Base-by-base conservation (phyloP, 2,888 invertebrate genomes). In the Salticus scenicus region DNA sequence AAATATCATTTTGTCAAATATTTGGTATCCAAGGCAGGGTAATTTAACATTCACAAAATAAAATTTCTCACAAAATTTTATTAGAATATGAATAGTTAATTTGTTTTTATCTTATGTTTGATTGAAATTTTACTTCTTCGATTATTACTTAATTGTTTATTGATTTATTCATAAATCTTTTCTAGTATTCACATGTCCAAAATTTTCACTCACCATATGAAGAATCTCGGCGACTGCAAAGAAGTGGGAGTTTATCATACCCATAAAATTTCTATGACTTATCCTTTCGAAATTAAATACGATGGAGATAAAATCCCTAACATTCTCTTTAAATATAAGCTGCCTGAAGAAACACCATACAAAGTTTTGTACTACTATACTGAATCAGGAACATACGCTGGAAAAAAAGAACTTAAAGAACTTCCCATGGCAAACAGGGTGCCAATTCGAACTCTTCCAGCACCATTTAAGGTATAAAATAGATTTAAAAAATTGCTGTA, bases 321-420 rank as follows among this genome's bases (percentile, higher is more conserved):
- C 0, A 17, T 76, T 12, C 33, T 27, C 28, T 0, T 80, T 8
- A 37, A 74, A 12, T 86, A 76, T 51, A 57, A 47, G 27, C 37
- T 79, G 31, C 72, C 72, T 7, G 31, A 69, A 20, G 57, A 76
- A 0, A 30, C 64, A n/a, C 28, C 14, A 20, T 76, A 80, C 47
- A 75, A 30, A 2, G 28, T 86, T 8, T 33, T 80, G 42, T 27
- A 30, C 5, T 72, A 67, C 70, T 12, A 66, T 8, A 63, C 86
- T 7, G 80, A 75, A 66, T 69, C 86, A 5, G 86, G 86, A 80
- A 86, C 86, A n/a, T 86, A 51, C 31, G 66, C 80, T 10, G 71
- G 66, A 24, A 72, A 75, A 24, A 37, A 67, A 30, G 31, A 41
- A 4, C 24, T 80, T 30, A 57, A 24, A 20, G 2, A 4, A 0